Base-by-base conservation (phyloP, 2,113 vertebrate genomes). In the Datnioides undecimradiatus region DNA sequence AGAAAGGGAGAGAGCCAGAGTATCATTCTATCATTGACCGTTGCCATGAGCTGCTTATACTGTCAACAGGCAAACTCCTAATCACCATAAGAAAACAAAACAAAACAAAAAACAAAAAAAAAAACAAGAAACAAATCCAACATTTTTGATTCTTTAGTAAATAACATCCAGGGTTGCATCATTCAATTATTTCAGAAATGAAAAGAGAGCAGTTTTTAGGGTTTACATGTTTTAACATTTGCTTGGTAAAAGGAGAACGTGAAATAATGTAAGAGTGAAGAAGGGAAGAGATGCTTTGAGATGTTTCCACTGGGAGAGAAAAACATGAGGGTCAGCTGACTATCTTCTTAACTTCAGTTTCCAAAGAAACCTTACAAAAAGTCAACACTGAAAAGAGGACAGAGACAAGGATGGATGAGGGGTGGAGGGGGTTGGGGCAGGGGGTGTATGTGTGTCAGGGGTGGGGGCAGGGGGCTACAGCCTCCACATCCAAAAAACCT, bases 291-390 rank as follows among this genome's bases (percentile, higher is more conserved):
- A 72, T 76, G 77, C 29, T 81, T 88, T 82, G 62, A 80, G 79
- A 84, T 71, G 78, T 78, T 85, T 80, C 76, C 78, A 76, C 66
- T 67, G 76, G 63, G 76, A 79, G 60, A 69, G 43, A 62, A 60
- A 75, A 88, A 83, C 33, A 76, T n/a, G n/a, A 65, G 82, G 62
- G 33, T 69, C 57, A 85, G 82, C 58, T 75, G 82, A 87, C 80
- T 68, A 86, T 96, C 94, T 95, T 93, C 93, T 95, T 90, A 95
- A 95, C 76, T 84, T 84, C 84, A 85, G 84, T 88, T 88, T 88
- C 75, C 68, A 92, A 87, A 90, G 75, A 91, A 93, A 92, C 88
- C 81, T 87, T 72, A 92, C 76, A 83, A 80, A 88, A 84, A 87
- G 79, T 80, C 83, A 81, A 84, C 51, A 86, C 31, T 63, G 68